Conservation (phyloP, 2,113 vertebrate species). For the Lophotis ruficrista region DNA sequence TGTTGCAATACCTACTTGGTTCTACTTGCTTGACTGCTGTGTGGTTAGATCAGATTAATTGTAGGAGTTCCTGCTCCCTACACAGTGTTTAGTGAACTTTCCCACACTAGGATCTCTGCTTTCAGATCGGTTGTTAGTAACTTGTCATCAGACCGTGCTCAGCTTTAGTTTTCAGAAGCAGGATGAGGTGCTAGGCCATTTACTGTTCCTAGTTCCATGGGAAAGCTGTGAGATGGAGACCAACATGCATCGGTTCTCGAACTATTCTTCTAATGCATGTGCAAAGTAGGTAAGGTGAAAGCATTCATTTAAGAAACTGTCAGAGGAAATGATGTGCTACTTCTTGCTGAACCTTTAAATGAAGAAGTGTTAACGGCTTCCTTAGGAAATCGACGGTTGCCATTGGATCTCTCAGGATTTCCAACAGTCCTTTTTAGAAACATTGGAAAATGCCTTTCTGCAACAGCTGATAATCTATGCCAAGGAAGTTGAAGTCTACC, state of each 20-base stretch:
- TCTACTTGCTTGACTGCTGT: neutral
- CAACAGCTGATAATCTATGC: too few species aligned
- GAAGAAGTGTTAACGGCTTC: neutral
- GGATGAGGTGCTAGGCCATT: rapidly evolving
- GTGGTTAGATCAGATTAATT: neutral
- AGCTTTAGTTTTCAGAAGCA: neutral
- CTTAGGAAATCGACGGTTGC: neutral
- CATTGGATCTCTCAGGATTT: neutral
- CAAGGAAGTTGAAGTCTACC: neutral
- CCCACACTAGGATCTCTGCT: rapidly evolving
- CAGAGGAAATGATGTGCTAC: neutral
- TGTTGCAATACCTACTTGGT: rapidly evolving
- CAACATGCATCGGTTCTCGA: too few species aligned
- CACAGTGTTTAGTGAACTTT: rapidly evolving
- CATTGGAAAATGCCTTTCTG: rapidly evolving
- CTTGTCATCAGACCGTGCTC: neutral
- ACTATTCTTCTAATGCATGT: neutral
- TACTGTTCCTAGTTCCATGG: rapidly evolving
- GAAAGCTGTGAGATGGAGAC: neutral
- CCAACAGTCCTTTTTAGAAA: neutral
- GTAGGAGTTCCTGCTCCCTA: neutral
- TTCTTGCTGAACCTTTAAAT: neutral
- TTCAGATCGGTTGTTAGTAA: neutral
- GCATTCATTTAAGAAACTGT: neutral
- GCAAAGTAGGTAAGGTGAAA: neutral